These are phyloP conservation scores for Sialis lutaria DNA, from an alignment of 2,888 invertebrate species.

Conservation along the genomic window DNA sequence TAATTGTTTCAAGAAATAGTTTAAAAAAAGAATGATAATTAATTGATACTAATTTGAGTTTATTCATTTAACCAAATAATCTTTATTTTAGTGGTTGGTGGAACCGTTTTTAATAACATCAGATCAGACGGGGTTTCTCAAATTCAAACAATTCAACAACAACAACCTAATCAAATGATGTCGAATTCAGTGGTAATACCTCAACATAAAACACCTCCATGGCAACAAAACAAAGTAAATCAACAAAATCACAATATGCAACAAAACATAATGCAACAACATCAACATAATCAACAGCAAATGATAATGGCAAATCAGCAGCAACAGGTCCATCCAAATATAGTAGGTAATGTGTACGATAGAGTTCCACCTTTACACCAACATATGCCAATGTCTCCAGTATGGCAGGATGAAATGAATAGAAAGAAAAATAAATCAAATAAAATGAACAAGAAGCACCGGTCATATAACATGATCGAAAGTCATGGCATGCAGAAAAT, in stretches of 20 bases:
- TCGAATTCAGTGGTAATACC: conserved; percentile 28
- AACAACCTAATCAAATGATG: conserved; percentile 13
- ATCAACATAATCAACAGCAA: conserved; percentile 8
- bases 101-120: conserved; percentile 15
- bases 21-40: conserved; percentile 22
- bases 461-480: conserved; percentile 24
- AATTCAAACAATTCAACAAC: conserved; percentile 1
- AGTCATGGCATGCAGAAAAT: conserved; percentile 13
- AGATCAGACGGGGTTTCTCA: conserved; percentile 13
- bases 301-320: conserved; percentile 6
- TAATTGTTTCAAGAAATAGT: conserved; percentile 26
- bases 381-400: conserved; percentile 38
- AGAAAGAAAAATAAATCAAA: conserved; percentile 36
- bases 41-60: conserved; percentile 5
- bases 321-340: conserved; percentile 13
- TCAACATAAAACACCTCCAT: conserved; percentile 35
- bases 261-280: conserved; percentile 8
- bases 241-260: conserved; percentile 5
- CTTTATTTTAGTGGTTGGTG: conserved; percentile 6
- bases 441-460: conserved; percentile 35
- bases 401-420: conserved; percentile 36
- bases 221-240: conserved; percentile 31
- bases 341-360: conserved; percentile 36
- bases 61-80: no score
- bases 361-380: conserved; percentile 58